A percentile compares a stretch with the other conserved stretches of the same genome.
Evolutionary conservation across 2,113 vertebrate species (phyloP).

Genomic region (Carollia perspicillata): DNA sequence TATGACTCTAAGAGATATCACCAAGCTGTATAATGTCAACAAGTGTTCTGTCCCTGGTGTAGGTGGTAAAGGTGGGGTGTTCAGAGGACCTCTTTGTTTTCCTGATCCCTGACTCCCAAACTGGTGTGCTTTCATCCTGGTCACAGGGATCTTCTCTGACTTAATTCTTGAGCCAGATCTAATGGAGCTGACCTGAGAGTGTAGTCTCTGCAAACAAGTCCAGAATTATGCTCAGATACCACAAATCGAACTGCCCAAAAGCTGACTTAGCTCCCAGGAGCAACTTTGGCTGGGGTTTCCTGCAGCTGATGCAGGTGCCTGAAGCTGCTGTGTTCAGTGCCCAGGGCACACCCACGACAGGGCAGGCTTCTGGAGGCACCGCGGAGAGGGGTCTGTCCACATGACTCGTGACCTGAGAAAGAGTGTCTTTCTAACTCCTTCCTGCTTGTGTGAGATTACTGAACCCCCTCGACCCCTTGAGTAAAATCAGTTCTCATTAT

Average conservation of each 20-base stretch:
- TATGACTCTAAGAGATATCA: neutral
- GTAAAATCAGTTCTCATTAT: neutral
- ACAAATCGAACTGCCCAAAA: neutral
- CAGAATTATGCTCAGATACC: neutral
- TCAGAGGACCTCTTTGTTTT: neutral
- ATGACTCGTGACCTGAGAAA: neutral
- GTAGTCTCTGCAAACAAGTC: neutral
- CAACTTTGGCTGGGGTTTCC: neutral
- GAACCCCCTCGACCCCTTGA: neutral
- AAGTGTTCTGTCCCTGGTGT: neutral
- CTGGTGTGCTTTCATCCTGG: neutral
- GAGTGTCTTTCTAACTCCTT: neutral
- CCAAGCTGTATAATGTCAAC: neutral
- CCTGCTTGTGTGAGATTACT: neutral
- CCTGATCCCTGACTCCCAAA: neutral
- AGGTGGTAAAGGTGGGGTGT: neutral
- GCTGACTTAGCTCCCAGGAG: neutral
- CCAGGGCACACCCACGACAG: neutral
- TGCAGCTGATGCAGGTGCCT: neutral
- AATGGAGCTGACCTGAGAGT: neutral
- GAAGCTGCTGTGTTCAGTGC: neutral
- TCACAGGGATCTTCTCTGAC: neutral
- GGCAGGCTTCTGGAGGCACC: neutral
- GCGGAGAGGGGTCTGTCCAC: rapidly evolving
- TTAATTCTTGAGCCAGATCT: neutral